Percentiles rank a stretch among this genome's conserved stretches.
phyloP scores from a whole-genome alignment of 2,113 vertebrate genomes.

The Siphamia tubifer region DNA sequence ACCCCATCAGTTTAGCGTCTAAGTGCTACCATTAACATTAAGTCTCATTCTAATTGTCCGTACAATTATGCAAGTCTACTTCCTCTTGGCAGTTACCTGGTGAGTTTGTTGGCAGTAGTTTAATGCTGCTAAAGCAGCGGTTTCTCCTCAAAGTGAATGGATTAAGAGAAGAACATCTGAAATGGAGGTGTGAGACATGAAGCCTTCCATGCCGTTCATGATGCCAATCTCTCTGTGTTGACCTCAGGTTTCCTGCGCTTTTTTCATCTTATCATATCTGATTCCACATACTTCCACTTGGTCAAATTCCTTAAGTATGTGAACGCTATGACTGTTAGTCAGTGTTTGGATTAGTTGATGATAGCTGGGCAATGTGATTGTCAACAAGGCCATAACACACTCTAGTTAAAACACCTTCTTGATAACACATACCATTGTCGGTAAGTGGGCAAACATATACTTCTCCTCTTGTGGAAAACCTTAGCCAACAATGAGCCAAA shows the following conservation, averaged over 20 bases:
- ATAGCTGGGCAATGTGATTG: conserved; percentile 44
- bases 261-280: not conserved
- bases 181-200: conserved; percentile 8
- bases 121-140: conserved; percentile 41
- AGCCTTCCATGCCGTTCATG: not conserved
- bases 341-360: not conserved
- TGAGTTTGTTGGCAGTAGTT: conserved; percentile 72
- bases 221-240: not conserved
- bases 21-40: conserved; percentile 45
- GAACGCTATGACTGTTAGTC: not conserved
- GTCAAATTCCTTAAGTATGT: not conserved
- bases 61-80: conserved; percentile 23
- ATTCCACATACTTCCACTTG: not conserved
- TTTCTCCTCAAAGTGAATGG: conserved; percentile 17
- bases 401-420: not conserved
- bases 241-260: not conserved
- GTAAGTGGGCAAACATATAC: too few species aligned
- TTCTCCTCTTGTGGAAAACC: too few species aligned
- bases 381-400: conserved; percentile 35
- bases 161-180: not conserved
- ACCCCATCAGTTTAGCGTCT: conserved; percentile 1
- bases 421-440: not conserved
- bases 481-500: too few species aligned
- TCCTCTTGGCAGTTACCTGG: conserved; percentile 70
- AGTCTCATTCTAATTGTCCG: conserved; percentile 9